Conservation (phyloP, 1,140 invertebrate genomes). For the Ceratosolen solmsi region DNA sequence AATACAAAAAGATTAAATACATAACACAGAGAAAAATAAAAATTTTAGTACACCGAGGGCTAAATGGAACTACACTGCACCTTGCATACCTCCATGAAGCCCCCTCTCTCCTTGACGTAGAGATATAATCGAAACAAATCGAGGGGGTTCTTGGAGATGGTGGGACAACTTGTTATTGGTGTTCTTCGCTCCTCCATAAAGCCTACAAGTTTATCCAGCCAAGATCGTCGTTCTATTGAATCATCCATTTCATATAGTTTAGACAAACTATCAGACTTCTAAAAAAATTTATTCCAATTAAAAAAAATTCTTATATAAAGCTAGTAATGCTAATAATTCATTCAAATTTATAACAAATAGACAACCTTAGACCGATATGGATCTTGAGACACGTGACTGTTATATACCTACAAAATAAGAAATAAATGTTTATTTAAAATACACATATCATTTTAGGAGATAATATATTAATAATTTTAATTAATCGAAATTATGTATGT, state of each 20-base stretch:
- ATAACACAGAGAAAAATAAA: slow-evolving; percentile 15
- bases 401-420: slow-evolving; percentile 85
- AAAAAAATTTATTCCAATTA: slow-evolving; percentile 59
- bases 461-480: too few species aligned
- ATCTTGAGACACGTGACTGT: slow-evolving; percentile 92
- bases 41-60: slow-evolving; percentile 54
- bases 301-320: neutral
- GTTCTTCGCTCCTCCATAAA: slow-evolving; percentile 95
- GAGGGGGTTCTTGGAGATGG: slow-evolving; percentile 97
- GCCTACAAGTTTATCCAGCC: slow-evolving; percentile 92
- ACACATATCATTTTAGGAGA: too few species aligned
- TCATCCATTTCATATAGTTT: slow-evolving; percentile 98
- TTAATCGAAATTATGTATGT: too few species aligned
- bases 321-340: too few species aligned
- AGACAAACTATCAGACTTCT: slow-evolving; percentile 92
- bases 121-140: slow-evolving; percentile 97
- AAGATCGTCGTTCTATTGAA: slow-evolving; percentile 90
- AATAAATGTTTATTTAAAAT: neutral
- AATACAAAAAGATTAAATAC: slow-evolving; percentile 12
- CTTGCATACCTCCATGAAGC: slow-evolving; percentile 96
- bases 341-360: slow-evolving; percentile 1
- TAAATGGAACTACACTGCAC: slow-evolving; percentile 80
- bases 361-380: slow-evolving; percentile 86
- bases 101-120: slow-evolving; percentile 95
- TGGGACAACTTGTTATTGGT: slow-evolving; percentile 94